These are phyloP conservation scores for Drosophila eohydei DNA, from an alignment of 2,888 invertebrate species.

Conservation along the genomic window DNA sequence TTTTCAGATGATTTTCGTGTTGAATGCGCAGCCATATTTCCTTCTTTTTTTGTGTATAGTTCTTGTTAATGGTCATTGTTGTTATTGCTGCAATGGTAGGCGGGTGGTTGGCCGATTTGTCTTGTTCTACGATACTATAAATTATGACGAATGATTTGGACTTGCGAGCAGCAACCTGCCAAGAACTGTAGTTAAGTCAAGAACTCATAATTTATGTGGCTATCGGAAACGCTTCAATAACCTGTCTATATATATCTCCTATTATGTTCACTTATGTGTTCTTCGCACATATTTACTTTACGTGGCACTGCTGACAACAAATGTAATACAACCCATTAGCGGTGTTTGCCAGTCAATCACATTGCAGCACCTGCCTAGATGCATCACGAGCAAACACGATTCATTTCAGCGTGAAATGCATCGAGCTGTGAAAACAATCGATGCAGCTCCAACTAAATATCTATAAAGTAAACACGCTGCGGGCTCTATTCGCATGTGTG, in stretches of 20 bases:
- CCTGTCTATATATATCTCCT: slow-evolving; percentile 5
- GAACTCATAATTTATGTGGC: slow-evolving; percentile 41
- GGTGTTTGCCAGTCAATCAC: slow-evolving; percentile 29
- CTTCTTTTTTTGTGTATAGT: slow-evolving; percentile 24
- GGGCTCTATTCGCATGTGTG: not conserved
- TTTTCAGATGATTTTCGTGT: slow-evolving; percentile 76
- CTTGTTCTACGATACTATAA: slow-evolving; percentile 30
- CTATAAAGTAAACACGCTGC: slow-evolving; percentile 32
- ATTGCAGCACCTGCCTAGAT: slow-evolving; percentile 8
- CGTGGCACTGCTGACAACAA: slow-evolving; percentile 9
- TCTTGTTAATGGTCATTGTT: slow-evolving; percentile 31
- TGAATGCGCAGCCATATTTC: slow-evolving; percentile 52
- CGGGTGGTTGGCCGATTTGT: slow-evolving; percentile 34
- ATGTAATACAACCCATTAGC: slow-evolving; percentile 8
- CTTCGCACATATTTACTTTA: slow-evolving; percentile 25
- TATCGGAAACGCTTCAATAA: not conserved
- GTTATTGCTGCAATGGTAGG: slow-evolving; percentile 51
- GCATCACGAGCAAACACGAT: slow-evolving; percentile 18
- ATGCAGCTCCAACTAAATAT: slow-evolving; percentile 29
- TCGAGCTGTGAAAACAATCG: slow-evolving; percentile 23
- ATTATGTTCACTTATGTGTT: not conserved
- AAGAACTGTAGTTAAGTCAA: slow-evolving; percentile 38
- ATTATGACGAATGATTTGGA: slow-evolving; percentile 73
- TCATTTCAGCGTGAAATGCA: slow-evolving; percentile 12
- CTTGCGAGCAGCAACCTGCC: slow-evolving; percentile 45